phyloP scores from a whole-genome alignment of 2,113 vertebrate genomes.

The Zosterops lateralis region DNA sequence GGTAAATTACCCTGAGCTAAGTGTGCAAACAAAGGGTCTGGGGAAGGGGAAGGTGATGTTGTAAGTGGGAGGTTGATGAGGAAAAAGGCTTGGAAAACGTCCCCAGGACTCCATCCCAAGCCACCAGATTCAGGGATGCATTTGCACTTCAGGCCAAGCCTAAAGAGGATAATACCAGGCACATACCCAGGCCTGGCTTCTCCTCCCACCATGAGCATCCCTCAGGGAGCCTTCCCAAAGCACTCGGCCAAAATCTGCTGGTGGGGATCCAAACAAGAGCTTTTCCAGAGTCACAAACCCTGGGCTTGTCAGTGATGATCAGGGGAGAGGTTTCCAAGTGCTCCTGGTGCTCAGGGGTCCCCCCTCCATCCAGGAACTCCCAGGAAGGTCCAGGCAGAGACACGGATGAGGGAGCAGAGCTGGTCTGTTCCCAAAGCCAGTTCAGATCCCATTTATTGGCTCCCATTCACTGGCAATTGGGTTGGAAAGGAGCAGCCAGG shows the following conservation, averaged over 20 bases:
- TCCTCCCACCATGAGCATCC: background rate
- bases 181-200: background rate
- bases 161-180: background rate
- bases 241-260: background rate
- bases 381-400: background rate
- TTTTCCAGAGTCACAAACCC: background rate
- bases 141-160: background rate
- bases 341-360: background rate
- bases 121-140: background rate
- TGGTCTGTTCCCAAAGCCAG: background rate
- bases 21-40: background rate
- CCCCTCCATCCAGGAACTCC: accelerated
- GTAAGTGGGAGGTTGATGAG: background rate
- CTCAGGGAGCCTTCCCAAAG: background rate
- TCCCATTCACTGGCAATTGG: background rate
- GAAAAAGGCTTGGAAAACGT: accelerated
- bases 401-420: background rate
- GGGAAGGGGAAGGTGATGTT: accelerated
- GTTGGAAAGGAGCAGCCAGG: background rate
- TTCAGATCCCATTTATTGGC: background rate
- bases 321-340: background rate
- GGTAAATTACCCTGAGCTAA: background rate
- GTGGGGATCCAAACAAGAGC: background rate
- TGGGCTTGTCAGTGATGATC: background rate
- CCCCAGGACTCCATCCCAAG: background rate